phyloP scores from a whole-genome alignment of 1,140 invertebrate species.

The Latrodectus geometricus region DNA sequence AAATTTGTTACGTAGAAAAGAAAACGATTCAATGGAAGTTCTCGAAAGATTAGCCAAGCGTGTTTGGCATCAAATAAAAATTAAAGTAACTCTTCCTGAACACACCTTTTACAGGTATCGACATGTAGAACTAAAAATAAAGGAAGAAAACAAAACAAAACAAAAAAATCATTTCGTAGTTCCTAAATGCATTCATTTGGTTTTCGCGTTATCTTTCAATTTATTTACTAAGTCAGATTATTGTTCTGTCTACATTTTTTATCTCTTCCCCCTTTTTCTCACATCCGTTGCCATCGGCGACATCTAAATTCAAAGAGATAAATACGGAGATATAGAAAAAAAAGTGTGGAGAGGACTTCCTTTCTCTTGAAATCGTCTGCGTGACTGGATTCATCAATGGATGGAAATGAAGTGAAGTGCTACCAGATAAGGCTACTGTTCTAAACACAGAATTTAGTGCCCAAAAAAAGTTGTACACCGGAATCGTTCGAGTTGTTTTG shows the following conservation, averaged over 20 bases:
- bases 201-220: constrained; percentile 10
- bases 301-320: background rate
- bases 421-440: background rate
- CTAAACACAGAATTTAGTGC: too few species aligned
- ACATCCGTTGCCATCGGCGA: constrained; percentile 51
- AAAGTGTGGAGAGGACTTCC: background rate
- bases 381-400: constrained; percentile 37
- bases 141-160: background rate
- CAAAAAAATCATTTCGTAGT: constrained; percentile 24
- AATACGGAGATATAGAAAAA: background rate
- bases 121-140: background rate
- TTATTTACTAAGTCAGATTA: constrained; percentile 28
- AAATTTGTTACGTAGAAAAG: background rate
- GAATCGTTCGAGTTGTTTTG: too few species aligned
- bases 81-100: background rate
- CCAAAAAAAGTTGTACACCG: too few species aligned
- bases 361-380: constrained; percentile 16
- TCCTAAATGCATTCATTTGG: background rate
- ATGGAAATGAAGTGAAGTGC: background rate
- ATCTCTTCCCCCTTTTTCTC: background rate
- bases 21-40: background rate
- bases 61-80: background rate
- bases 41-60: background rate
- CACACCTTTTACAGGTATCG: background rate
- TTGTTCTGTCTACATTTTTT: background rate